These are phyloP conservation scores for Lordiphosa clarofinis DNA, from an alignment of 1,140 invertebrate species.

Conservation along the genomic window DNA sequence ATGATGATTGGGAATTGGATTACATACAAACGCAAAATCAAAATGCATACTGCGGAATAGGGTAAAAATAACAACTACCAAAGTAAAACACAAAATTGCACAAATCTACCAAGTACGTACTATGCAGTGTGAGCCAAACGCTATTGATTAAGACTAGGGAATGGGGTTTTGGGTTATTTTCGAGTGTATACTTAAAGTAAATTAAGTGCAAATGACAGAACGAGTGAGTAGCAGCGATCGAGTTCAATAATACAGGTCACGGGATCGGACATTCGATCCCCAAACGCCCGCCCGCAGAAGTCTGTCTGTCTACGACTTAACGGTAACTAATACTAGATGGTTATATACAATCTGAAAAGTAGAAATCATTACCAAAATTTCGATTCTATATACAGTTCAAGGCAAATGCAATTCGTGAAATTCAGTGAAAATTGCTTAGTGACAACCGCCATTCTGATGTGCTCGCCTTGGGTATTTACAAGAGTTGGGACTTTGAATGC, in stretches of 20 bases:
- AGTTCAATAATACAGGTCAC: too few species aligned
- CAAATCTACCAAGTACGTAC: slow-evolving; percentile 31
- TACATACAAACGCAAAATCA: slow-evolving; percentile 36
- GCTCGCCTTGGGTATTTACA: slow-evolving; percentile 32
- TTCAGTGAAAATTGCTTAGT: too few species aligned
- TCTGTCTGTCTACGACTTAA: too few species aligned
- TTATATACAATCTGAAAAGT: slow-evolving; percentile 11
- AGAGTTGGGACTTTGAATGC: slow-evolving; percentile 1
- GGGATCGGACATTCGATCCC: too few species aligned
- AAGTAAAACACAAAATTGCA: slow-evolving; percentile 18
- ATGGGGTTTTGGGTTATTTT: too few species aligned
- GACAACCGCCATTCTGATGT: too few species aligned
- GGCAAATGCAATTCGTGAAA: background rate
- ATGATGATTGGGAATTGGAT: slow-evolving; percentile 9
- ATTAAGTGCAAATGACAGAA: too few species aligned
- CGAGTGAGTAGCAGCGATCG: too few species aligned
- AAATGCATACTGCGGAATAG: slow-evolving; percentile 26
- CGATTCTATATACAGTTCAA: slow-evolving; percentile 3
- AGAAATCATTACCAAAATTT: too few species aligned
- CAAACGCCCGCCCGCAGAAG: too few species aligned
- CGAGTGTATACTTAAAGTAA: too few species aligned
- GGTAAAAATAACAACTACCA: slow-evolving; percentile 17
- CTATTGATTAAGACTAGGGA: background rate
- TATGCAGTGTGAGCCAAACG: slow-evolving; percentile 2
- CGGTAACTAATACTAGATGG: slow-evolving; percentile 2